These are phyloP conservation scores for Hirundo rustica DNA, from an alignment of 2,797 vertebrate species.

Conservation along the genomic window DNA sequence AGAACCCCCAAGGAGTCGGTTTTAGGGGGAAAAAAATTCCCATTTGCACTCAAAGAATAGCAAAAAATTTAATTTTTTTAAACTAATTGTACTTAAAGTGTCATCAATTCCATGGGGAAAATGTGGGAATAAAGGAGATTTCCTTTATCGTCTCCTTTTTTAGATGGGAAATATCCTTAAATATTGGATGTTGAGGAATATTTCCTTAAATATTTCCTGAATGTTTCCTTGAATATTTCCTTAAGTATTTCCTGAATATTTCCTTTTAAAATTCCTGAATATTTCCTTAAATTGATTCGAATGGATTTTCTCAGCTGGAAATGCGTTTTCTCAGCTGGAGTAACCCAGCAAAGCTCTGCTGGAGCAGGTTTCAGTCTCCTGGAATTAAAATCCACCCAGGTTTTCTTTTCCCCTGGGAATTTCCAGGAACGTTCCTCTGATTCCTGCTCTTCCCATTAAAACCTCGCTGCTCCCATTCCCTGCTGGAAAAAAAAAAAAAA, in stretches of 20 bases:
- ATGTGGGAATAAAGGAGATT: neutral
- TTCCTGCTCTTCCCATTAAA: neutral
- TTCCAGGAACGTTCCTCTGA: neutral
- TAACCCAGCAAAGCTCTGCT: neutral
- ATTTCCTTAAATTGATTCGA: too few relatives aligned
- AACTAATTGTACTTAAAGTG: fast-evolving
- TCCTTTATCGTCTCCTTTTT: neutral
- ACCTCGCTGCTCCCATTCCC: fast-evolving
- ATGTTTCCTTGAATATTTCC: neutral
- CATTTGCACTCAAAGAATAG: neutral
- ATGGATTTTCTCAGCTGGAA: neutral
- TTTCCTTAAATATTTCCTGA: neutral
- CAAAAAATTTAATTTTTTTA: neutral
- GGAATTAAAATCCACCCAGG: neutral
- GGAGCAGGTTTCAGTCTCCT: neutral
- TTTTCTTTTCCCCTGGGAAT: neutral
- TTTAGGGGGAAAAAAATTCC: neutral
- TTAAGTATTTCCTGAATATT: neutral
- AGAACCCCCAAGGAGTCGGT: fast-evolving
- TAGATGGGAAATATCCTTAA: neutral
- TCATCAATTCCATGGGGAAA: neutral
- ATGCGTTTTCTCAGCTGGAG: neutral
- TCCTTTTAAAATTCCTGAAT: too few relatives aligned
- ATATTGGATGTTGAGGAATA: neutral
- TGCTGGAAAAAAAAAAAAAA: neutral